phyloP scores from a whole-genome alignment of 2,113 vertebrate genomes.

The Ia io region DNA sequence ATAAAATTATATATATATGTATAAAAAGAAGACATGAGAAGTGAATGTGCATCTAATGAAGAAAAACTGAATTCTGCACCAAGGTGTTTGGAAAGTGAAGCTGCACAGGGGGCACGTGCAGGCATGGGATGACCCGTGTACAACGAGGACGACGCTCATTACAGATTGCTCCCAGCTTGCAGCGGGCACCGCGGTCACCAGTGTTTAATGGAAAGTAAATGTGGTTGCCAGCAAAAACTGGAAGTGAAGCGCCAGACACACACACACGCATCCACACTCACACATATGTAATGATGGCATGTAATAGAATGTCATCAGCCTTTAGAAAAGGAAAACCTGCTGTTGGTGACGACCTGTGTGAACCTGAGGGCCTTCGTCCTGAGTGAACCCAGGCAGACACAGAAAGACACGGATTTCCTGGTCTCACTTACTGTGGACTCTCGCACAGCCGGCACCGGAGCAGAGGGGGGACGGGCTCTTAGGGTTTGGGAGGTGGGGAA shows the following conservation, averaged over 20 bases:
- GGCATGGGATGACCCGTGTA: slow-evolving; percentile 58
- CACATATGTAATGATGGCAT: no score
- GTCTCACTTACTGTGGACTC: background rate
- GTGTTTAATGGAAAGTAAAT: slow-evolving; percentile 87
- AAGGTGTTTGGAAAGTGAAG: slow-evolving; percentile 96
- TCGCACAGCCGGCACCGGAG: accelerated
- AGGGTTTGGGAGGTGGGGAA: no score
- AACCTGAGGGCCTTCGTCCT: accelerated
- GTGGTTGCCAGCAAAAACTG: slow-evolving; percentile 90
- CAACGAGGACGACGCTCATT: background rate
- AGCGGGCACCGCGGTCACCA: slow-evolving; percentile 86
- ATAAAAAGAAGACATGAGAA: no score
- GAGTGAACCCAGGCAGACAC: accelerated
- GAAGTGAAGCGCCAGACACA: slow-evolving; percentile 79
- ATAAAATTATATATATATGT: no score
- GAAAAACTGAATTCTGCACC: slow-evolving; percentile 90
- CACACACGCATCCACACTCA: no score
- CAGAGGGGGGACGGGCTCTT: accelerated
- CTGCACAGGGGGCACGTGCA: slow-evolving; percentile 93
- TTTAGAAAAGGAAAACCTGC: background rate
- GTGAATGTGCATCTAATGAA: slow-evolving; percentile 18
- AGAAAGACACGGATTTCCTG: background rate
- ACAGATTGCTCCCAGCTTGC: slow-evolving; percentile 80
- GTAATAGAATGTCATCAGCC: no score
- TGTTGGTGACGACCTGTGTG: accelerated